Conservation (phyloP, 2,888 invertebrate species). For the Incurvaria masculella region DNA sequence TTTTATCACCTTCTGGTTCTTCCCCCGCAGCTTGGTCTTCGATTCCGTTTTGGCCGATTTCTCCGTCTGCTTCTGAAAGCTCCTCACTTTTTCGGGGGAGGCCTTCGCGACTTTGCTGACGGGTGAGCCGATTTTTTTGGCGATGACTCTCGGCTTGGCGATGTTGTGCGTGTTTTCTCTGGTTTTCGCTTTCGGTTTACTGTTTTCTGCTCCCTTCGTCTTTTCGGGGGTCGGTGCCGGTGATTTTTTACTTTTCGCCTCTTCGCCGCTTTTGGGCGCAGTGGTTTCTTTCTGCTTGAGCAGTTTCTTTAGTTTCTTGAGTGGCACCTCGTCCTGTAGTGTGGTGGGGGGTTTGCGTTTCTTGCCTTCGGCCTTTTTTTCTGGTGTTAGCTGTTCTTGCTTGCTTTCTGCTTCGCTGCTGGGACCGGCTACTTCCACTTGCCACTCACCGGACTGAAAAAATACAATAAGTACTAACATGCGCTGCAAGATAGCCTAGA, state of each 20-base stretch:
- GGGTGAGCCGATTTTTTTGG: not conserved
- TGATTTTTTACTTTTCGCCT: not conserved
- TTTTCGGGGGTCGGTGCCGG: no score
- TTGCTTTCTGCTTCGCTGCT: conserved; percentile 20
- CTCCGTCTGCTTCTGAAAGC: not conserved
- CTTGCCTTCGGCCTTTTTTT: conserved; percentile 3
- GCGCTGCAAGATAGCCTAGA: no score
- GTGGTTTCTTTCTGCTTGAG: conserved; percentile 22
- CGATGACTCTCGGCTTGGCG: conserved; percentile 14
- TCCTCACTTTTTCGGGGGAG: not conserved
- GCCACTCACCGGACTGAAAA: conserved; percentile 32
- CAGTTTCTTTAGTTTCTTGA: conserved; percentile 28
- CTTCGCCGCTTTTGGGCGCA: not conserved
- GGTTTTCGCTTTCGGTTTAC: not conserved
- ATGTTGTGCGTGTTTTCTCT: conserved; percentile 15
- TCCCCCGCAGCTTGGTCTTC: not conserved
- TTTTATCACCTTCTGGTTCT: conserved; percentile 1
- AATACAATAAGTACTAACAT: no score
- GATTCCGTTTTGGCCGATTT: not conserved
- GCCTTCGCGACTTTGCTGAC: not conserved
- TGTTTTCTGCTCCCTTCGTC: not conserved
- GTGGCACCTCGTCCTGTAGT: conserved; percentile 20
- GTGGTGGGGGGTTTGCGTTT: conserved; percentile 8
- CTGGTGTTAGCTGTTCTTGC: conserved; percentile 18
- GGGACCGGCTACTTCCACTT: conserved; percentile 27